A percentile compares a stretch with the other conserved stretches of the same genome.
Evolutionary conservation across 2,113 vertebrate species (phyloP).

Genomic region (Pipra filicauda): DNA sequence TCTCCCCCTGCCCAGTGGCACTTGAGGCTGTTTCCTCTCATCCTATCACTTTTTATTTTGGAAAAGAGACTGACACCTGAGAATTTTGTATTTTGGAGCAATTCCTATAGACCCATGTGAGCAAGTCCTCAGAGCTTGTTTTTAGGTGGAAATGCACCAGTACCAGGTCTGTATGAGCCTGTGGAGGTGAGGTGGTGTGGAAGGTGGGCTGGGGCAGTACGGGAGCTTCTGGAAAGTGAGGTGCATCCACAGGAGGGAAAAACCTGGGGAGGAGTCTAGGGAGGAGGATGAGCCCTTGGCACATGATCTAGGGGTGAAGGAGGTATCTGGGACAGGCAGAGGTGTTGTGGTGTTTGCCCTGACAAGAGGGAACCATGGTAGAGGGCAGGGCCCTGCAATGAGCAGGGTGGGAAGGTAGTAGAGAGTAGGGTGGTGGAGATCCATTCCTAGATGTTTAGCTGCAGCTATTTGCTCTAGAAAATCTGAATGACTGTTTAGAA

Average conservation of each 20-base stretch:
- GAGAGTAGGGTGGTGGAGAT: neutral
- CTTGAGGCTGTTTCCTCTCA: neutral
- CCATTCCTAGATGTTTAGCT: neutral
- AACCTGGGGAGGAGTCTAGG: neutral
- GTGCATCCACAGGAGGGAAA: fast-evolving
- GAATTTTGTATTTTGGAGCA: neutral
- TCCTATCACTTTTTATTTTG: neutral
- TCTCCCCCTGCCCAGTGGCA: neutral
- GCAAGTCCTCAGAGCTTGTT: neutral
- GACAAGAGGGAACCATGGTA: neutral
- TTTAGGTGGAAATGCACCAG: neutral
- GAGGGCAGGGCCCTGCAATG: neutral
- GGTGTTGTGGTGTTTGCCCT: neutral
- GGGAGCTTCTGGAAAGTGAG: neutral
- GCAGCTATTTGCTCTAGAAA: neutral
- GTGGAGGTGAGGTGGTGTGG: neutral
- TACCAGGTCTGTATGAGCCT: neutral
- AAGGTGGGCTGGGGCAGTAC: neutral
- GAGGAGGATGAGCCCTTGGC: neutral
- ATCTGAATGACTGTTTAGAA: neutral
- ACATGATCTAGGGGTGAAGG: neutral
- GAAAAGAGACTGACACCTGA: neutral
- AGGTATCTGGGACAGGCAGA: neutral
- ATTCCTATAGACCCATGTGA: fast-evolving
- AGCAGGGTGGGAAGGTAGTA: neutral